Conservation (phyloP, 2,797 vertebrate genomes). For the Tokudaia tokunoshimensis region DNA sequence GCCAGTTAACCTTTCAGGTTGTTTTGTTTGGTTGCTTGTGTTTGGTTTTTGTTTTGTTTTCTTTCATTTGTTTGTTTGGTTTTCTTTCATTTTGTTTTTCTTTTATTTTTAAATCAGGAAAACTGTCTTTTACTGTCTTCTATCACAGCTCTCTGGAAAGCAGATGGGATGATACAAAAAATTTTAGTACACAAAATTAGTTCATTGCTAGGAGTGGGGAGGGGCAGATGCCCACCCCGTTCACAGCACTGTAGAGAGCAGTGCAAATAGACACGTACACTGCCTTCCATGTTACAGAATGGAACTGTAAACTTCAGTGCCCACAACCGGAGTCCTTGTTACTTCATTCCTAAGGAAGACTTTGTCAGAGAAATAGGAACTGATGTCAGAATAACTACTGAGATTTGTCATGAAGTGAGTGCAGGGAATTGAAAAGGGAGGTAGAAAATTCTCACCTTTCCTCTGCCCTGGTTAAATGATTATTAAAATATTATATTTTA, state of each 20-base stretch:
- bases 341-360: not conserved
- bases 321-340: not conserved
- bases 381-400: not conserved
- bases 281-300: not conserved
- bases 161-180: not conserved
- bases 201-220: conserved; percentile 16
- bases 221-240: not conserved
- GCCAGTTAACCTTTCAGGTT: conserved; percentile 32
- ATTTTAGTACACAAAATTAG: not conserved
- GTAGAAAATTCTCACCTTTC: not conserved
- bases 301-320: not conserved
- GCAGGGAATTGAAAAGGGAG: not conserved
- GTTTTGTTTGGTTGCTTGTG: not conserved
- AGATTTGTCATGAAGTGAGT: not conserved
- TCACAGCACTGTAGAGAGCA: fast-evolving
- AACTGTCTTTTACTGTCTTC: conserved; percentile 54
- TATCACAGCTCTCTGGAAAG: not conserved
- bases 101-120: conserved; percentile 64
- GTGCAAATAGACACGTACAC: not conserved
- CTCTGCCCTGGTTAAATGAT: not conserved
- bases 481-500: not conserved
- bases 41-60: not conserved
- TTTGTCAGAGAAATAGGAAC: not conserved
- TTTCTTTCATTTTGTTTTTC: conserved; percentile 62
- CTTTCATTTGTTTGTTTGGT: not conserved